A percentile compares a stretch with the other conserved stretches of the same genome.
phyloP scores from a whole-genome alignment of 2,113 vertebrate species.

The Coryphaenoides rupestris region DNA sequence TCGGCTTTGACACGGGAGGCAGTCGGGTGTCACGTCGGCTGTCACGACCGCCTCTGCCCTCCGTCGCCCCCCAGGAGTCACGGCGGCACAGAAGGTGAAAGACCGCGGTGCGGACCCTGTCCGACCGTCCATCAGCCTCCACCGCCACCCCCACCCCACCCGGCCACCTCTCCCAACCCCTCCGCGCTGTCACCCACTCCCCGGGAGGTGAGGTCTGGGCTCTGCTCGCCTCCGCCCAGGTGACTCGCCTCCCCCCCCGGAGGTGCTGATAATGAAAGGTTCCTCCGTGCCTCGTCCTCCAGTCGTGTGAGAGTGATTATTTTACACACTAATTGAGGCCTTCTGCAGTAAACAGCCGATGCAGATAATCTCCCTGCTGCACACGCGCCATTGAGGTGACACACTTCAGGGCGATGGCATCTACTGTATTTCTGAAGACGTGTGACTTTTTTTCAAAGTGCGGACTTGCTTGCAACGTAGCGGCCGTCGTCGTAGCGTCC shows the following conservation, averaged over 20 bases:
- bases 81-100: conserved; percentile 63
- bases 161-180: not conserved
- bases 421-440: too few relatives aligned
- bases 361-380: too few relatives aligned
- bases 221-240: conserved; percentile 55
- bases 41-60: conserved; percentile 66
- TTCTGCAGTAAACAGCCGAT: conserved; percentile 40
- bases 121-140: conserved; percentile 57
- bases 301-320: conserved; percentile 56
- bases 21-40: conserved; percentile 71
- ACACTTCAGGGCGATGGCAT: too few relatives aligned
- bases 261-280: conserved; percentile 60
- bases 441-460: too few relatives aligned
- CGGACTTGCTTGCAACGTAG: too few relatives aligned
- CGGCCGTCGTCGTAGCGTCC: too few relatives aligned
- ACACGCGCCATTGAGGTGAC: too few relatives aligned
- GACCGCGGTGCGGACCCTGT: conserved; percentile 44
- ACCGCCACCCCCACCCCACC: conserved; percentile 14
- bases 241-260: conserved; percentile 56
- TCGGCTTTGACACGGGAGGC: conserved; percentile 64
- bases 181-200: conserved; percentile 14
- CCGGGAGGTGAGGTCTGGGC: conserved; percentile 7
- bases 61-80: conserved; percentile 62
- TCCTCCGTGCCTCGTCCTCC: conserved; percentile 44
- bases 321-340: conserved; percentile 61